Conservation (phyloP, 2,113 vertebrate species). For the Microtus oregoni region DNA sequence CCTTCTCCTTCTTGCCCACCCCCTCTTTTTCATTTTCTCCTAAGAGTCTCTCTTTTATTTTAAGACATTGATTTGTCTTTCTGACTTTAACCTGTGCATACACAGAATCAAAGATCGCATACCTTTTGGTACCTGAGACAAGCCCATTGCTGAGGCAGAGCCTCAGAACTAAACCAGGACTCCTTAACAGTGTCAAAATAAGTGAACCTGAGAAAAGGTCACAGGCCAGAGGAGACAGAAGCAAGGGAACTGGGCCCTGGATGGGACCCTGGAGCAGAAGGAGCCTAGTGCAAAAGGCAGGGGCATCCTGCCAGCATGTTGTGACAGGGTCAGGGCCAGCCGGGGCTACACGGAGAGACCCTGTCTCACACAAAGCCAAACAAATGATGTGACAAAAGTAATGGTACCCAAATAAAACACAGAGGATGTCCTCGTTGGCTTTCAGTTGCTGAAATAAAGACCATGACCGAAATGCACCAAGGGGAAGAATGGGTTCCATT, state of each 20-base stretch:
- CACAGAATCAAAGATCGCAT: accelerated
- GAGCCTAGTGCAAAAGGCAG: background rate
- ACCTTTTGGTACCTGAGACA: background rate
- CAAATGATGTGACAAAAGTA: too few relatives aligned
- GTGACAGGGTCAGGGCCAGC: background rate
- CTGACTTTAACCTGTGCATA: background rate
- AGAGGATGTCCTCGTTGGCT: too few relatives aligned
- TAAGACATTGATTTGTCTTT: background rate
- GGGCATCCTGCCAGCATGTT: background rate
- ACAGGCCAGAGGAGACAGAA: background rate
- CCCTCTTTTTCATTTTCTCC: background rate
- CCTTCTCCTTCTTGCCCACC: too few relatives aligned
- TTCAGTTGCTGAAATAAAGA: too few relatives aligned
- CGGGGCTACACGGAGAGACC: background rate
- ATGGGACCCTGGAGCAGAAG: too few relatives aligned
- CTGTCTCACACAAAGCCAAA: too few relatives aligned
- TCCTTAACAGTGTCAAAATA: background rate
- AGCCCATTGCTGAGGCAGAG: background rate
- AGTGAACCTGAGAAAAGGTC: background rate
- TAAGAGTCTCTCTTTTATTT: background rate
- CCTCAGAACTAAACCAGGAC: background rate
- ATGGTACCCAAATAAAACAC: too few relatives aligned
- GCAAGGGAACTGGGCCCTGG: too few relatives aligned
- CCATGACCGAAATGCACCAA: too few relatives aligned
- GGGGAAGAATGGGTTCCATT: too few relatives aligned